Conservation (phyloP, 2,113 vertebrate species). For the Lepus europaeus region DNA sequence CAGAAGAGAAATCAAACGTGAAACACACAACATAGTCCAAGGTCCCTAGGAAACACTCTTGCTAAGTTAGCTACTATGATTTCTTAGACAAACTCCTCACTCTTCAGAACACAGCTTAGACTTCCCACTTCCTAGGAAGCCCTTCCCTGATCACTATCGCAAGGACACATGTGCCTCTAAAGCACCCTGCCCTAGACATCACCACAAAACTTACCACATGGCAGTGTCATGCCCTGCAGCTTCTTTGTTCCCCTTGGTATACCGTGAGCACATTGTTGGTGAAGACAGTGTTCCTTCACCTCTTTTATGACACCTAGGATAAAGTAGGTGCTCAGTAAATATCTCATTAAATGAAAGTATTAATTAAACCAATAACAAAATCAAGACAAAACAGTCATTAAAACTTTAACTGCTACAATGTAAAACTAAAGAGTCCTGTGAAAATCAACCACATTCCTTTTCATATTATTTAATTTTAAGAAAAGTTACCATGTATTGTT, state of each 20-base stretch:
- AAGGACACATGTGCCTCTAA: not conserved
- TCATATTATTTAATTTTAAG: not conserved
- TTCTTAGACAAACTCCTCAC: not conserved
- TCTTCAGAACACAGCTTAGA: not conserved
- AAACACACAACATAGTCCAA: not conserved
- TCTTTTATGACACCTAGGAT: not conserved
- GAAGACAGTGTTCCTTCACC: not conserved
- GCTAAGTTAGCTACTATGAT: not conserved
- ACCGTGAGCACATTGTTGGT: not conserved
- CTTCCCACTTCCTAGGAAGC: not conserved
- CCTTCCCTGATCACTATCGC: not conserved
- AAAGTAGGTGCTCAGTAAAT: not conserved
- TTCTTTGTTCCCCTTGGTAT: not conserved
- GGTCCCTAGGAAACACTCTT: not conserved
- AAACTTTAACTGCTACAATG: not conserved
- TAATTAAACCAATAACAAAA: not conserved
- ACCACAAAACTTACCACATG: not conserved
- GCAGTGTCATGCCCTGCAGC: not conserved
- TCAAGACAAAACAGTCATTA: slow-evolving; percentile 21
- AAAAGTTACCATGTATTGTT: not conserved
- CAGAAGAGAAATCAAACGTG: not conserved
- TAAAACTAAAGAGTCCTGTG: not conserved
- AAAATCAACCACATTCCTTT: not conserved
- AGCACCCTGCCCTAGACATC: not conserved
- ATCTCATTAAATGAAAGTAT: not conserved